These are phyloP conservation scores for Pollachius pollachius DNA, from an alignment of 2,113 vertebrate genomes.

Conservation along the genomic window DNA sequence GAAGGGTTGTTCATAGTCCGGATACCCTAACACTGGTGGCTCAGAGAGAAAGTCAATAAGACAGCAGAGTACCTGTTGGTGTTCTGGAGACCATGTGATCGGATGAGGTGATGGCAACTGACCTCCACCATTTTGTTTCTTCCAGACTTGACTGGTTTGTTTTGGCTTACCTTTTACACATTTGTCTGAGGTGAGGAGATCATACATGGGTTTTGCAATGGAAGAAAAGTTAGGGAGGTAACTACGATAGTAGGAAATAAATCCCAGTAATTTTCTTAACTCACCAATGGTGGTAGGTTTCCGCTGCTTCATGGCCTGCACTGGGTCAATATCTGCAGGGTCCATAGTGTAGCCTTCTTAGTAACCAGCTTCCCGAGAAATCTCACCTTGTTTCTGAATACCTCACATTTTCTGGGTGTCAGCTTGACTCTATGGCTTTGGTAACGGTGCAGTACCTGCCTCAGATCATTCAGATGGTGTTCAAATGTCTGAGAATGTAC, in stretches of 20 bases:
- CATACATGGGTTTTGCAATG: constrained; percentile 17
- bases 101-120: neutral
- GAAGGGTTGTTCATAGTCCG: too few species aligned
- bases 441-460: constrained; percentile 6
- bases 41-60: neutral
- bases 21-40: too few species aligned
- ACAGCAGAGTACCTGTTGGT: neutral
- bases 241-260: too few species aligned
- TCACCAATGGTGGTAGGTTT: constrained; percentile 5
- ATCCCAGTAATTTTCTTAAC: too few species aligned
- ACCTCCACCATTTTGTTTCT: neutral
- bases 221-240: neutral
- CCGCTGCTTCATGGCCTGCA: constrained; percentile 6
- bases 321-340: neutral
- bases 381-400: constrained; percentile 18
- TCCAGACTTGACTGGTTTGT: neutral
- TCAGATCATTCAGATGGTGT: constrained; percentile 20
- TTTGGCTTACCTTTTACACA: neutral
- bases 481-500: constrained; percentile 24
- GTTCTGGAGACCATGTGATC: constrained; percentile 6
- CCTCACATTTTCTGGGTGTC: constrained; percentile 28
- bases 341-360: constrained; percentile 16
- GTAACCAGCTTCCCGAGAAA: constrained; percentile 18
- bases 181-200: neutral
- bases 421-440: constrained; percentile 21